A percentile compares a stretch with the other conserved stretches of the same genome.
Evolutionary conservation across 2,888 invertebrate genomes (phyloP).

Genomic region (Protonemura montana): DNA sequence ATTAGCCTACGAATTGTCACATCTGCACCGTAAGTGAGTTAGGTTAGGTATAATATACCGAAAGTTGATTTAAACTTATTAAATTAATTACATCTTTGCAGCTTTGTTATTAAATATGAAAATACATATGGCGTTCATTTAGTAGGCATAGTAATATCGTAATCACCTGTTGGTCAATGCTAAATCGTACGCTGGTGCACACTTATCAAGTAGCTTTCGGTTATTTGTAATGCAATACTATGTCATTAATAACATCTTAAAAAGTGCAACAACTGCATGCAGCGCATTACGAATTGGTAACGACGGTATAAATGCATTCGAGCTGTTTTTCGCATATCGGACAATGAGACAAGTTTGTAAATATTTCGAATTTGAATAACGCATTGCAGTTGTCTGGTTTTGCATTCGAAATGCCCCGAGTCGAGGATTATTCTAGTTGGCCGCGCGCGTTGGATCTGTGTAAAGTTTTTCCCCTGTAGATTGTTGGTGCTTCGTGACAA

Average conservation of each 20-base stretch:
- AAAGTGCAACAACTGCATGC: neutral
- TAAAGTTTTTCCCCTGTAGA: neutral
- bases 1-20: constrained; percentile 5
- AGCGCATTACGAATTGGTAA: neutral
- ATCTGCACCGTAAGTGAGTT: neutral
- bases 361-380: neutral
- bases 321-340: neutral
- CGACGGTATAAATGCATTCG: neutral
- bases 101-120: neutral
- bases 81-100: constrained; percentile 5
- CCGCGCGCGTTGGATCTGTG: neutral
- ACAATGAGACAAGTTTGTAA: constrained; percentile 2
- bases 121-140: neutral
- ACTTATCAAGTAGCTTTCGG: neutral
- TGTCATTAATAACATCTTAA: constrained; percentile 7
- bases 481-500: neutral
- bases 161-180: neutral
- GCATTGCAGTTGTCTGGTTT: neutral
- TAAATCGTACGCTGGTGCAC: neutral
- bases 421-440: neutral
- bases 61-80: constrained; percentile 12
- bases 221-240: neutral
- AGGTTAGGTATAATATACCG: neutral
- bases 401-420: neutral
- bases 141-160: neutral